These are phyloP conservation scores for Sturnus vulgaris DNA, from an alignment of 2,113 vertebrate species.

Conservation along the genomic window DNA sequence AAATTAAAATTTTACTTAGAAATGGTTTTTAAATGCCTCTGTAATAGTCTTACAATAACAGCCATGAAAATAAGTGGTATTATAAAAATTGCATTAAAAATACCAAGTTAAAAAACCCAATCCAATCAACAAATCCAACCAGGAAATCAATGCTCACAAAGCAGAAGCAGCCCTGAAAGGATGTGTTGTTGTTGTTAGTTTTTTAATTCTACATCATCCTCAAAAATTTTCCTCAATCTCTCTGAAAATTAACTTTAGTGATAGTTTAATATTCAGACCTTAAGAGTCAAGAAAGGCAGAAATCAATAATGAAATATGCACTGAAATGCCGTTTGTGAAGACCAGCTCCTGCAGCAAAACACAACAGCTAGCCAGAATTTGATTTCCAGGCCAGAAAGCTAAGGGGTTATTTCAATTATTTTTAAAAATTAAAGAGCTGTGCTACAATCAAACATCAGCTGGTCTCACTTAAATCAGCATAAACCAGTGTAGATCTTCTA, in stretches of 20 bases:
- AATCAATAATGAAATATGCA: not conserved
- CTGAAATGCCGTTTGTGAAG: not conserved
- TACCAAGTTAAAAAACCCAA: not conserved
- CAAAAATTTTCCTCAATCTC: not conserved
- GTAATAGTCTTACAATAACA: not conserved
- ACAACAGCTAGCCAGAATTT: not conserved
- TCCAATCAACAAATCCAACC: not conserved
- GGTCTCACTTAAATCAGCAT: not conserved
- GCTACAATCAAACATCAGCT: not conserved
- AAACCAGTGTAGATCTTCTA: not conserved
- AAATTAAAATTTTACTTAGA: not conserved
- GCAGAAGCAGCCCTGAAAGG: not conserved
- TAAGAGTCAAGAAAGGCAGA: not conserved
- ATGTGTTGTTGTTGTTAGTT: no score
- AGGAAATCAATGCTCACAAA: not conserved
- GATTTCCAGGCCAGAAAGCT: not conserved
- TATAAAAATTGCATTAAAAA: not conserved
- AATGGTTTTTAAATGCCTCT: not conserved
- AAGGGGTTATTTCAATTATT: not conserved
- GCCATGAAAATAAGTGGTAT: not conserved
- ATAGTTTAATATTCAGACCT: not conserved
- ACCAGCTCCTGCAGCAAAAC: not conserved
- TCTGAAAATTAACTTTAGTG: not conserved
- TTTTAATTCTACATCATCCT: not conserved
- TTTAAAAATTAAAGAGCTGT: not conserved